phyloP scores from a whole-genome alignment of 1,140 invertebrate species.

The Bactericera cockerelli region DNA sequence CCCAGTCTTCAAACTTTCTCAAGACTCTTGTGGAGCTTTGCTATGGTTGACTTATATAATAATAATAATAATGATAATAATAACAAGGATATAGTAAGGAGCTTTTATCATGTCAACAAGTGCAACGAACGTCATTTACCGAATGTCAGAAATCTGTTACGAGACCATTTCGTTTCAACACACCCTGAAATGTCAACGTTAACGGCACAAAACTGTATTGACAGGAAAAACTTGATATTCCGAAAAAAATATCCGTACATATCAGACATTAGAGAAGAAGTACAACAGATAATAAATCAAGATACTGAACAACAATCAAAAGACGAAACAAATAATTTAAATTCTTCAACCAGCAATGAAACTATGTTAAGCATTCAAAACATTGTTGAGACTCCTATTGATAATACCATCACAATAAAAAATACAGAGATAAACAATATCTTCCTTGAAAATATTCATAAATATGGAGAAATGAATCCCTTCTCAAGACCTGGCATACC shows the following conservation, averaged over 20 bases:
- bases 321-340: background rate
- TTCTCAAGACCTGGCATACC: background rate
- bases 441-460: background rate
- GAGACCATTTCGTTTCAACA: background rate
- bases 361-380: background rate
- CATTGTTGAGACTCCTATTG: background rate
- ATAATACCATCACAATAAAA: background rate
- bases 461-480: background rate
- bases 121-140: background rate
- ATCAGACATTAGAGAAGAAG: background rate
- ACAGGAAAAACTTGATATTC: background rate
- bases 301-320: background rate
- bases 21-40: too few relatives aligned
- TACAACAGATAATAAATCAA: background rate
- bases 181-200: background rate
- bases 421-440: too few relatives aligned
- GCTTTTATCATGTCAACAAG: background rate
- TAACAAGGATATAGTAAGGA: background rate
- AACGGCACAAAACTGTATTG: constrained; percentile 2
- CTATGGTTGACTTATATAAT: too few relatives aligned
- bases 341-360: too few relatives aligned
- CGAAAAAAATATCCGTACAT: background rate
- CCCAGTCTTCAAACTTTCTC: too few relatives aligned
- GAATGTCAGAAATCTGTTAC: background rate
- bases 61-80: too few relatives aligned